phyloP scores from a whole-genome alignment of 1,140 invertebrate species.

The Bombus waltoni region DNA sequence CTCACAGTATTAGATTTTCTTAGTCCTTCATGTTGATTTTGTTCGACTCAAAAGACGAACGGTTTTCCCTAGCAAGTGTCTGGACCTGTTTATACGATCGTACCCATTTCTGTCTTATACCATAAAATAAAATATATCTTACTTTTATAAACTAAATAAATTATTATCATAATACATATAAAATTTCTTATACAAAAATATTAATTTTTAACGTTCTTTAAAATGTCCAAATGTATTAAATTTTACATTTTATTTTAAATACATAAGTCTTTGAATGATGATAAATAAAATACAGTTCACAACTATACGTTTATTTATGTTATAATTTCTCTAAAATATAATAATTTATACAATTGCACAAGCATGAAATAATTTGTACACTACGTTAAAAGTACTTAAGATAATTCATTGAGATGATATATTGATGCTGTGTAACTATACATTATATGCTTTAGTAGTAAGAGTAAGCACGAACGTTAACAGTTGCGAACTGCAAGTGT shows the following conservation, averaged over 20 bases:
- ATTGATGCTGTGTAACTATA: background rate
- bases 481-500: background rate
- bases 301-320: background rate
- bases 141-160: background rate
- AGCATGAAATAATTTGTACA: background rate
- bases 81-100: too few relatives aligned
- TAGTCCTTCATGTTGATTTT: too few relatives aligned
- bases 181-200: background rate
- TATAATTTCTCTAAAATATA: background rate
- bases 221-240: background rate
- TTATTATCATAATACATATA: background rate
- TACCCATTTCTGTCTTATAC: too few relatives aligned
- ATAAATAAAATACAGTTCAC: background rate
- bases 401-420: background rate
- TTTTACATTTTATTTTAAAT: background rate
- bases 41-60: too few relatives aligned
- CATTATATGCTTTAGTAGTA: background rate
- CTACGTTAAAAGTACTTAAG: background rate
- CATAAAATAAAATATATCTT: background rate
- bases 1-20: too few relatives aligned
- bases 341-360: background rate
- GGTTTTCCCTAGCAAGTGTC: too few relatives aligned
- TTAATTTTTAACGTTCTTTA: constrained; percentile 2
- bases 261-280: background rate
- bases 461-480: background rate